Evolutionary conservation across 1,140 invertebrate species (phyloP).

Genomic region (Drosophila subobscura): DNA sequence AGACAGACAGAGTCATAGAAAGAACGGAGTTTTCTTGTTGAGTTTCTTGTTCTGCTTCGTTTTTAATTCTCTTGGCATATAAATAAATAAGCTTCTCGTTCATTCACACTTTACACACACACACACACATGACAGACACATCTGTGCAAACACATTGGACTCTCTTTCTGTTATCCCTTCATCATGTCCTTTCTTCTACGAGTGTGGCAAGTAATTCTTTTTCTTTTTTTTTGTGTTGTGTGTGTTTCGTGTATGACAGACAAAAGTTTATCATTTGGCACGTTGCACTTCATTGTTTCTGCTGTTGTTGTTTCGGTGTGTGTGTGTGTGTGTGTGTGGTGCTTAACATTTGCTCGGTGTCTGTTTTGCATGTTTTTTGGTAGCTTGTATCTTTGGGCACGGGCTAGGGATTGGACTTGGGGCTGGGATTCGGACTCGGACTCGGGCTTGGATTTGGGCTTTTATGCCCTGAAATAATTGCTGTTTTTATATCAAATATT

Average conservation of each 20-base stretch:
- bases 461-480: conserved; percentile 69
- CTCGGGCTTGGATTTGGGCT: conserved; percentile 12
- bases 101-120: conserved; percentile 32
- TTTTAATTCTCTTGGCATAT: conserved; percentile 32
- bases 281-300: conserved; percentile 72
- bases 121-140: conserved; percentile 2
- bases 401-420: background rate
- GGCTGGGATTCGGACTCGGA: conserved; percentile 3
- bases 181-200: conserved; percentile 31
- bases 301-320: conserved; percentile 28
- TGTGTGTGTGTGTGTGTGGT: conserved; percentile 38
- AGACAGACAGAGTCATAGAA: background rate
- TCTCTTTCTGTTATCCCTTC: conserved; percentile 25
- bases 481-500: conserved; percentile 68
- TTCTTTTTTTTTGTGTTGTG: conserved; percentile 31
- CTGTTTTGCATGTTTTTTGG: conserved; percentile 67
- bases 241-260: conserved; percentile 45
- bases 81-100: conserved; percentile 41
- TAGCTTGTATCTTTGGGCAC: conserved; percentile 34
- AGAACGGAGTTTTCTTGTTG: no score
- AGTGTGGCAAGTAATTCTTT: conserved; percentile 63
- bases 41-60: conserved; percentile 11
- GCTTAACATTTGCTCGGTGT: conserved; percentile 37
- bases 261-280: conserved; percentile 80
- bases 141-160: no score